A percentile compares a stretch with the other conserved stretches of the same genome.
Conservation (phyloP, 2,113 vertebrate species). For the Peromyscus maniculatus region DNA sequence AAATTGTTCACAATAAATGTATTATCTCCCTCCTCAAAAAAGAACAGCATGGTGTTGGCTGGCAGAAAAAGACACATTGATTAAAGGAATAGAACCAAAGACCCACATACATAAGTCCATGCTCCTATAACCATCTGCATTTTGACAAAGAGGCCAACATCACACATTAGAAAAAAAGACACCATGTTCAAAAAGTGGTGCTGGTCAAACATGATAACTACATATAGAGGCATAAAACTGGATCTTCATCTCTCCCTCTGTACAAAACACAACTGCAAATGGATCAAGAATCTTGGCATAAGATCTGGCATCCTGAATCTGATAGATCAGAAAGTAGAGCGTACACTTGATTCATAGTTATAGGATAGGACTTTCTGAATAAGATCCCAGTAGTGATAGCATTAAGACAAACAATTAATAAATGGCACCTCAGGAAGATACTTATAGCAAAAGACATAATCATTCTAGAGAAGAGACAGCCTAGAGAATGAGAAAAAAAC, state of each 20-base stretch:
- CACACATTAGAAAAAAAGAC: not conserved
- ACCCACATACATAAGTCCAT: not conserved
- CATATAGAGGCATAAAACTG: not conserved
- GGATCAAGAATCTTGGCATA: not conserved
- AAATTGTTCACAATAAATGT: not conserved
- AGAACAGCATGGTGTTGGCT: not conserved
- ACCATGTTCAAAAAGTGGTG: not conserved
- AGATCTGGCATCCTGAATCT: not conserved
- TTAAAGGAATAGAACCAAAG: not conserved
- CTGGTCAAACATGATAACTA: not conserved
- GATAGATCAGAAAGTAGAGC: not conserved
- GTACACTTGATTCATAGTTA: not conserved
- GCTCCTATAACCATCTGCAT: not conserved
- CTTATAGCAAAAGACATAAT: not conserved
- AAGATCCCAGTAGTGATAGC: not conserved
- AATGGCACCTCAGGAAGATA: not conserved
- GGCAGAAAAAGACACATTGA: not conserved
- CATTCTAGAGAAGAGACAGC: not conserved
- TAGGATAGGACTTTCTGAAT: not conserved
- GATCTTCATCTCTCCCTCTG: not conserved
- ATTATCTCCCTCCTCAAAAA: not conserved
- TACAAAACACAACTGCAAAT: not conserved
- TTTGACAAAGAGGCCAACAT: not conserved
- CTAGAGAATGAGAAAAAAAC: not conserved
- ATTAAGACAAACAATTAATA: not conserved